Conservation (phyloP, 2,797 vertebrate genomes). For the Lophius americanus region DNA sequence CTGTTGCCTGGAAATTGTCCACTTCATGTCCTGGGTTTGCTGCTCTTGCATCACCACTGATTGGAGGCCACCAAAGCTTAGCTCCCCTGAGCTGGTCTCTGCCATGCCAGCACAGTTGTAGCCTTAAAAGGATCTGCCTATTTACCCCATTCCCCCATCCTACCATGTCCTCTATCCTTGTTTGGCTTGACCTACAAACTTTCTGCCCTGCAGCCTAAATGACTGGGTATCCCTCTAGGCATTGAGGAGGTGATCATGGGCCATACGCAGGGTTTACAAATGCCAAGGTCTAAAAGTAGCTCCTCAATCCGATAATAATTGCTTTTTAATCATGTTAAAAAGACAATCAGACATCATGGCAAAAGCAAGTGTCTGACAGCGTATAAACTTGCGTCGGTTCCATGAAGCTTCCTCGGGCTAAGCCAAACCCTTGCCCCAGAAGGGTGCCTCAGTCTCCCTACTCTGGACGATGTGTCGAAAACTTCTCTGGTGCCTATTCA, state of each 20-base stretch:
- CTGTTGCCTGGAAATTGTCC: conserved; percentile 75
- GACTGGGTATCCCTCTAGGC: conserved; percentile 41
- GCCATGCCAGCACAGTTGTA: conserved; percentile 75
- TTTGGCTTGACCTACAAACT: conserved; percentile 45
- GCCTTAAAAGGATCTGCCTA: conserved; percentile 79
- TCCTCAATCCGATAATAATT: too few species aligned
- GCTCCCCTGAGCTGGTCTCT: conserved; percentile 61
- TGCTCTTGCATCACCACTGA: conserved; percentile 65
- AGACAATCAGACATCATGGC: too few species aligned
- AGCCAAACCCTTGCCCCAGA: too few species aligned
- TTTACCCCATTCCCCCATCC: conserved; percentile 60
- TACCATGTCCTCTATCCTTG: conserved; percentile 56
- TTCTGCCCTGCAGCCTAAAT: conserved; percentile 52
- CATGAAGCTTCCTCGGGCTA: too few species aligned
- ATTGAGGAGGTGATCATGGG: conserved; percentile 25
- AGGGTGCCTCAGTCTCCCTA: too few species aligned
- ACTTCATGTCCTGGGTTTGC: conserved; percentile 66
- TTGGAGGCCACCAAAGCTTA: conserved; percentile 65
- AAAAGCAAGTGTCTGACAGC: too few species aligned
- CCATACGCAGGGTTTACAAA: too few species aligned
- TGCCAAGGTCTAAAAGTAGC: too few species aligned
- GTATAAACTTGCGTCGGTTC: too few species aligned
- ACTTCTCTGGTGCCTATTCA: too few species aligned
- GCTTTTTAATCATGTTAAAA: too few species aligned
- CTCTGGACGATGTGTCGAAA: too few species aligned